phyloP scores from a whole-genome alignment of 1,140 invertebrate genomes.

The Drosophila takahashii region DNA sequence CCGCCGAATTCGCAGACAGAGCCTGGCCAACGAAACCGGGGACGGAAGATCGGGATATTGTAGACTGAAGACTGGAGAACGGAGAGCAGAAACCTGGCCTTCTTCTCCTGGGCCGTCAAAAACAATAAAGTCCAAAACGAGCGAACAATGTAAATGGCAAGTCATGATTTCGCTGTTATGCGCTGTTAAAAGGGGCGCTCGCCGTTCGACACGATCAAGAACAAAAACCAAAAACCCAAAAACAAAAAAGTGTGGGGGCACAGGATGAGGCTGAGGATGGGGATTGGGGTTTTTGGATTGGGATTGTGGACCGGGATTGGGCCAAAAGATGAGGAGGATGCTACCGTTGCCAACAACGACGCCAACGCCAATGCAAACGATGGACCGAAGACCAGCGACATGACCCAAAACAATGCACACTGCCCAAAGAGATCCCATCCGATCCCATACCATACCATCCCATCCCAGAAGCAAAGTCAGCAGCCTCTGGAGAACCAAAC shows the following conservation, averaged over 20 bases:
- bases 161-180: slow-evolving; percentile 84
- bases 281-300: slow-evolving; percentile 19
- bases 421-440: slow-evolving; percentile 37
- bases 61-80: slow-evolving; percentile 13
- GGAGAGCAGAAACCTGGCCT: slow-evolving; percentile 18
- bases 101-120: slow-evolving; percentile 66
- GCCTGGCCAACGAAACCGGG: slow-evolving; percentile 35
- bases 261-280: slow-evolving; percentile 29
- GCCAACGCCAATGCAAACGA: slow-evolving; percentile 63
- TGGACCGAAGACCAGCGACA: slow-evolving; percentile 53
- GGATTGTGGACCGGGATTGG: slow-evolving; percentile 22
- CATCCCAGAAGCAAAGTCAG: slow-evolving; percentile 42
- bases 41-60: background rate
- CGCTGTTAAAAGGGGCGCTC: slow-evolving; percentile 84
- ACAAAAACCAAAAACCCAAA: slow-evolving; percentile 66
- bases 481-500: slow-evolving; percentile 36
- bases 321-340: slow-evolving; percentile 53
- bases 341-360: slow-evolving; percentile 69
- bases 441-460: slow-evolving; percentile 24
- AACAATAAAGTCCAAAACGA: slow-evolving; percentile 84
- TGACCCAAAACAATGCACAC: slow-evolving; percentile 77
- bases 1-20: slow-evolving; percentile 21
- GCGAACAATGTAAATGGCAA: slow-evolving; percentile 84
- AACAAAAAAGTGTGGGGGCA: slow-evolving; percentile 55
- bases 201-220: slow-evolving; percentile 84